Evolutionary conservation across 2,797 vertebrate genomes (phyloP).

Genomic region (Capromys pilorides): DNA sequence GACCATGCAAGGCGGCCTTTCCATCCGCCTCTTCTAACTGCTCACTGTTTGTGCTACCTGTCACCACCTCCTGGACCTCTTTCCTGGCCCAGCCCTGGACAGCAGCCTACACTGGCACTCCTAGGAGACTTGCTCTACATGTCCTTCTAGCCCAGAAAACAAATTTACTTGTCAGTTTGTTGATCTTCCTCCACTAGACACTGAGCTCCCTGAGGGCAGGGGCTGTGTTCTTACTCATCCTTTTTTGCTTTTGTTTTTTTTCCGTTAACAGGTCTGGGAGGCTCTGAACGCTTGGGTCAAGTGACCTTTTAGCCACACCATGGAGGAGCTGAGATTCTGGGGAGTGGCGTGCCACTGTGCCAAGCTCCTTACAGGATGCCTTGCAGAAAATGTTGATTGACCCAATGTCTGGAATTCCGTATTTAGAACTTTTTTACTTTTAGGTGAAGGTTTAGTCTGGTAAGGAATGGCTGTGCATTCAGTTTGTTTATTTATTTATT

Average conservation of each 20-base stretch:
- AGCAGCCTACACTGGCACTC: background rate
- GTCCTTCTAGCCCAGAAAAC: background rate
- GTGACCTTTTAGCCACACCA: background rate
- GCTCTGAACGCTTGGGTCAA: background rate
- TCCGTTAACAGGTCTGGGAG: background rate
- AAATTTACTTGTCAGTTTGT: background rate
- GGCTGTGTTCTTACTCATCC: background rate
- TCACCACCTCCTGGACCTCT: background rate
- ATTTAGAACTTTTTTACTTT: conserved; percentile 12
- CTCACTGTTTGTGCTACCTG: background rate
- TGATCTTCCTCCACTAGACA: background rate
- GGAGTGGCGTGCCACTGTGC: too few relatives aligned
- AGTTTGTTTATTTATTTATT: too few relatives aligned
- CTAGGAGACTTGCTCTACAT: background rate
- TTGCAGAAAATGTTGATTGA: conserved; percentile 23
- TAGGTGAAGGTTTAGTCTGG: conserved; percentile 14
- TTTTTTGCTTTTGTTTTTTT: too few relatives aligned
- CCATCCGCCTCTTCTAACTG: background rate
- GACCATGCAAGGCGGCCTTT: background rate
- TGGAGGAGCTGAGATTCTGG: background rate
- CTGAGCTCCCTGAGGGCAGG: background rate
- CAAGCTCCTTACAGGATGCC: background rate
- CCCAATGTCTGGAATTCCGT: background rate
- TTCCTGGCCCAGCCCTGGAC: background rate
- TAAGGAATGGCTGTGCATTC: background rate